Base-by-base conservation (phyloP, 2,113 vertebrate genomes). In the Andinoacara biseriatus region DNA sequence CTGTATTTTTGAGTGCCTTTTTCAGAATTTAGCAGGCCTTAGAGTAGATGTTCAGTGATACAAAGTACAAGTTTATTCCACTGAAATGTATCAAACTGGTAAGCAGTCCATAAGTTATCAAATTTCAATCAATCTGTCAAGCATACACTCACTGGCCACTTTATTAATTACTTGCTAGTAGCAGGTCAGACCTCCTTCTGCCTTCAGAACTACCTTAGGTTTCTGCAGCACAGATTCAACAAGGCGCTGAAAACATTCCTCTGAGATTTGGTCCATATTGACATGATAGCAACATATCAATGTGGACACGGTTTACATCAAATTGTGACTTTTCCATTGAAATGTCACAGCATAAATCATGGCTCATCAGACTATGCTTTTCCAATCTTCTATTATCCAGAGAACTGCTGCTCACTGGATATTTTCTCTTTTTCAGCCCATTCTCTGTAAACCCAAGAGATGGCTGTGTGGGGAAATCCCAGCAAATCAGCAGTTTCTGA, bases 201-300 rank as follows among this genome's bases (percentile, higher is more conserved):
- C 24, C 1, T 69, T 69, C 49, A 69, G 10, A 52, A 49, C 40
- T 4, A 0, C 15, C 40, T 49, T 38, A 43, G 15, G 18, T 67
- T 69, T 69, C 24, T 49, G 40, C 49, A 26, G 29, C 26, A 69
- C 10, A 29, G 65, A 69, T 52, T 52, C 15, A 7, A 52, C 46
- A 24, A 43, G 46, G 46, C 29, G 65, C 18, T 29, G 65, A 6
- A 69, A 69, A 69, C 46, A 69, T 69, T 69, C 43, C 65, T 52
- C 11, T 11, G 43, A 69, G 65, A 49, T 52, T 49, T 69, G 3
- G 35, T 38, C 35, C 7, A 10, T 38, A 38, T 10, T 38, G 35
- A 38, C 8, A 38, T 38, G 35, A 38, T 38, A 38, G 35, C 35
- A 38, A 38, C 35, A 38, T 38, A 10, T 9, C 35, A 38, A 38